phyloP scores from a whole-genome alignment of 2,797 vertebrate species.

The Cyclopterus lumpus region DNA sequence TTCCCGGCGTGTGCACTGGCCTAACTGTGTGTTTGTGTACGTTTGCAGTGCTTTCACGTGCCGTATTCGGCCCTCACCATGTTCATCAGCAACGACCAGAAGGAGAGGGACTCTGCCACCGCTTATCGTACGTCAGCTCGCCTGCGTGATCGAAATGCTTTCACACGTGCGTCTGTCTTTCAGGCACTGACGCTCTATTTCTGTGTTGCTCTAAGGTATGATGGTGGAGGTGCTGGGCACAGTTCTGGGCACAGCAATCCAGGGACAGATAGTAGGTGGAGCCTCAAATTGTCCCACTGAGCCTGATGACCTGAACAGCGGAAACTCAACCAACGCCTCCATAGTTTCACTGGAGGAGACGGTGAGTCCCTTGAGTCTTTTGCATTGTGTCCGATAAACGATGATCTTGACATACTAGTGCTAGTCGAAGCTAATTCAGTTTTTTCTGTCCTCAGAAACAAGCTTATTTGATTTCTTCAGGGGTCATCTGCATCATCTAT shows the following conservation, averaged over 20 bases:
- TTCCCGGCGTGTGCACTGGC: background rate
- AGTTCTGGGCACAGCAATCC: conserved; percentile 92
- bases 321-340: conserved; percentile 75
- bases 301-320: conserved; percentile 2
- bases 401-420: background rate
- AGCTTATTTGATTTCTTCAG: conserved; percentile 91
- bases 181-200: conserved; percentile 8
- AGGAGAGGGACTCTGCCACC: conserved; percentile 94
- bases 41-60: conserved; percentile 93
- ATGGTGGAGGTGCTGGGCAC: conserved; percentile 93
- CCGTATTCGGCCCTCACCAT: conserved; percentile 97
- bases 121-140: conserved; percentile 89
- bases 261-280: conserved; percentile 94
- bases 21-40: conserved; percentile 19
- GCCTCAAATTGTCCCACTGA: conserved; percentile 64
- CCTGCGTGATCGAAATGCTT: background rate
- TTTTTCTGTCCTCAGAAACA: conserved; percentile 81
- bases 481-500: conserved; percentile 90
- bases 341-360: conserved; percentile 79
- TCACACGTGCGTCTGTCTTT: background rate
- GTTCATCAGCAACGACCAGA: conserved; percentile 96
- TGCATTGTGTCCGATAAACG: background rate
- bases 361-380: conserved; percentile 67
- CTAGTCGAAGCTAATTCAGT: background rate
- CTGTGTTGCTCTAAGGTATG: conserved; percentile 86